A percentile compares a stretch with the other conserved stretches of the same genome.
Conservation (phyloP, 1,140 invertebrate species). For the Nymphalis io region DNA sequence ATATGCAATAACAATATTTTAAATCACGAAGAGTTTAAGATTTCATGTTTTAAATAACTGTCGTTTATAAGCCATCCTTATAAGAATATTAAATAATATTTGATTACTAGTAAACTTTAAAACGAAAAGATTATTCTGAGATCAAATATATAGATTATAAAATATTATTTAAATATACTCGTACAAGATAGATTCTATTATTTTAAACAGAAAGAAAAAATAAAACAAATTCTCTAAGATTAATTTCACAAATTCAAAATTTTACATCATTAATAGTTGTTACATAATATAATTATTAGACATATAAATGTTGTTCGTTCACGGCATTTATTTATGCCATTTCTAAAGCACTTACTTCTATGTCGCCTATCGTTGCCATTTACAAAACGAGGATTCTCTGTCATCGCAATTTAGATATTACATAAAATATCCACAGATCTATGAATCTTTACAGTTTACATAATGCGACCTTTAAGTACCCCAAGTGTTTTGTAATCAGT, state of each 20-base stretch:
- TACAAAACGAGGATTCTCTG: slow-evolving; percentile 25
- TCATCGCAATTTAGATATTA: slow-evolving; percentile 36
- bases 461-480: slow-evolving; percentile 53
- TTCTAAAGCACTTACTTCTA: not conserved
- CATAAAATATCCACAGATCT: slow-evolving; percentile 49
- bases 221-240: too few species aligned
- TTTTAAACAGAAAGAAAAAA: too few species aligned
- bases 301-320: not conserved
- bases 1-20: not conserved
- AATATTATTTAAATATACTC: too few species aligned
- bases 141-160: too few species aligned
- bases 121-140: too few species aligned
- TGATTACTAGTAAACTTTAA: too few species aligned
- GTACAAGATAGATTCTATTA: too few species aligned
- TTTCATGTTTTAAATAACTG: not conserved
- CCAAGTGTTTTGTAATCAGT: slow-evolving; percentile 44
- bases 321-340: not conserved
- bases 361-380: slow-evolving; percentile 15
- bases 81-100: too few species aligned
- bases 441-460: slow-evolving; percentile 52
- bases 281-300: too few species aligned
- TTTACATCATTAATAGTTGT: too few species aligned
- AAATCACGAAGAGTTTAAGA: not conserved
- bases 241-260: too few species aligned
- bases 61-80: not conserved